These are phyloP conservation scores for Trichomalopsis sarcophagae DNA, from an alignment of 1,140 invertebrate genomes.

Conservation along the genomic window DNA sequence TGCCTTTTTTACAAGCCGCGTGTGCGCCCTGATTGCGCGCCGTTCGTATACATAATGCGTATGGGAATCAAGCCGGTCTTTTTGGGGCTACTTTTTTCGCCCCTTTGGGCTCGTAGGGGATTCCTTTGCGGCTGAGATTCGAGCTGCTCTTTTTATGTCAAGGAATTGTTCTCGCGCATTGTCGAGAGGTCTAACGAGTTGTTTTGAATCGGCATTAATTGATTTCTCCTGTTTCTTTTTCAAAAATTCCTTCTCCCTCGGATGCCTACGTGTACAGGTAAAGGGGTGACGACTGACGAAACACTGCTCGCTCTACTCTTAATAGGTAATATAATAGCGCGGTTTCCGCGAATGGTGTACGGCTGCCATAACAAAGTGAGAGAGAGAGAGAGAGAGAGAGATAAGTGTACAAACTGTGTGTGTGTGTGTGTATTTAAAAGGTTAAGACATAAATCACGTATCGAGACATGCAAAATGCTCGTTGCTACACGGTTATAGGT, in stretches of 20 bases:
- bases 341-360: background rate
- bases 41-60: background rate
- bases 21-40: conserved; percentile 13
- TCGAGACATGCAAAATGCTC: conserved; percentile 37
- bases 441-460: conserved; percentile 46
- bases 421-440: conserved; percentile 27
- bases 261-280: background rate
- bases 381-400: background rate
- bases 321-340: background rate
- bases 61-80: background rate
- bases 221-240: background rate
- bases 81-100: background rate
- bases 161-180: too few relatives aligned
- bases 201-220: background rate
- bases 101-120: background rate
- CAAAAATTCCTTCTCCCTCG: background rate
- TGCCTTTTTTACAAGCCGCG: conserved; percentile 17
- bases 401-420: background rate
- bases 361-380: conserved; percentile 6
- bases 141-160: background rate
- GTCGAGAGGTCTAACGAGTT: background rate
- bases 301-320: background rate
- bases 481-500: background rate
- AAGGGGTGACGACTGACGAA: background rate
- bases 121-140: background rate